phyloP scores from a whole-genome alignment of 2,113 vertebrate genomes.

The Irena cyanogastra region DNA sequence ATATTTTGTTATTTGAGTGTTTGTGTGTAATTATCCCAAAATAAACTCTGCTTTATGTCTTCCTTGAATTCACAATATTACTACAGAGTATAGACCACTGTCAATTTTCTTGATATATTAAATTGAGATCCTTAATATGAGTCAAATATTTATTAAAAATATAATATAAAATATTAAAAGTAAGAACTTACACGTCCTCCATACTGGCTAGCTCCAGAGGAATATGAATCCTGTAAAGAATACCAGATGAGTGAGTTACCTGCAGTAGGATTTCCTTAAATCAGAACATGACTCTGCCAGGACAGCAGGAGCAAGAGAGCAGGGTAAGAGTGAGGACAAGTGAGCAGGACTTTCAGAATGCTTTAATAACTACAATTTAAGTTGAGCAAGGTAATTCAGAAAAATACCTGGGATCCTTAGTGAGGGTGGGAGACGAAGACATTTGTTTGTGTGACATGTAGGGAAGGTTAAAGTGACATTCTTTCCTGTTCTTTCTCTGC shows the following conservation, averaged over 20 bases:
- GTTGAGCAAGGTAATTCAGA: background rate
- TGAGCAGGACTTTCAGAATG: background rate
- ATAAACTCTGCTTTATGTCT: background rate
- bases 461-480: background rate
- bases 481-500: background rate
- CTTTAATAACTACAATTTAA: background rate
- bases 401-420: background rate
- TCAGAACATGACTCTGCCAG: background rate
- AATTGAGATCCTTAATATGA: background rate
- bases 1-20: background rate
- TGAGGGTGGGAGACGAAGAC: background rate
- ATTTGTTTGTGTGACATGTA: background rate
- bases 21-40: background rate
- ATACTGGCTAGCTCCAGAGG: constrained; percentile 38
- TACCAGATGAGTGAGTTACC: background rate
- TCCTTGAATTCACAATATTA: background rate
- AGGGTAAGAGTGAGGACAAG: background rate
- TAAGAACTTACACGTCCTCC: constrained; percentile 18
- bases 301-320: background rate
- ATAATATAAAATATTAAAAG: background rate
- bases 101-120: background rate
- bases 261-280: background rate
- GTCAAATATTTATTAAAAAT: background rate
- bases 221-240: constrained; percentile 38
- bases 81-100: background rate